Evolutionary conservation across 1,140 invertebrate species (phyloP).

Genomic region (Cyclina sinensis): DNA sequence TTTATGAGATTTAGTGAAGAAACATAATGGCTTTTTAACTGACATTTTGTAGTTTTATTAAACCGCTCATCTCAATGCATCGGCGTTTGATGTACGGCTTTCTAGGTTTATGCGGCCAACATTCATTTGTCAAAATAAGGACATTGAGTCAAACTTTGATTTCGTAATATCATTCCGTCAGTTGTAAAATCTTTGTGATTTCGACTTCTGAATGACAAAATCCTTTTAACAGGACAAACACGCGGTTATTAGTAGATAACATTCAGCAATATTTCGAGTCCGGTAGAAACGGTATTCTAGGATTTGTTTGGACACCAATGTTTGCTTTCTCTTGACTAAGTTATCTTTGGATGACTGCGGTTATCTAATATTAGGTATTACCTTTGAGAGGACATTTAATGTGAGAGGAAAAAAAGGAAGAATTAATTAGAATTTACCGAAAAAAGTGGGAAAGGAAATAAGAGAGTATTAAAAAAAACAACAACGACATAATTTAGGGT

Average conservation of each 20-base stretch:
- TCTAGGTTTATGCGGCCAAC: neutral
- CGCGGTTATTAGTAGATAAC: neutral
- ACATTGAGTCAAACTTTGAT: neutral
- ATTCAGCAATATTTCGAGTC: neutral
- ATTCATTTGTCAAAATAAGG: neutral
- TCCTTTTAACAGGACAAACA: constrained; percentile 10
- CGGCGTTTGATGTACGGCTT: neutral
- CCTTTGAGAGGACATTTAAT: neutral
- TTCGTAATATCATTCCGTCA: neutral
- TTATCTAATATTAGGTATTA: neutral
- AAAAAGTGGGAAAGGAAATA: no score
- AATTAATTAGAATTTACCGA: no score
- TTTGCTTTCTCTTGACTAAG: neutral
- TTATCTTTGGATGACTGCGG: neutral
- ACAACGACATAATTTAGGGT: no score
- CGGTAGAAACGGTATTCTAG: neutral
- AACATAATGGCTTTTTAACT: neutral
- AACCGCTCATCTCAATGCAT: neutral
- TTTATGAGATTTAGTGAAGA: no score
- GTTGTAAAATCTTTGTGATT: neutral
- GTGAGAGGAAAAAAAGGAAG: no score
- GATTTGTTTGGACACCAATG: constrained; percentile 6
- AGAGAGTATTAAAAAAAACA: no score
- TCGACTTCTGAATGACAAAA: neutral
- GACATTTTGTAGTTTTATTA: neutral